A percentile compares a stretch with the other conserved stretches of the same genome.
These are phyloP conservation scores for Phasia obesa DNA, from an alignment of 2,888 invertebrate species.

Conservation along the genomic window DNA sequence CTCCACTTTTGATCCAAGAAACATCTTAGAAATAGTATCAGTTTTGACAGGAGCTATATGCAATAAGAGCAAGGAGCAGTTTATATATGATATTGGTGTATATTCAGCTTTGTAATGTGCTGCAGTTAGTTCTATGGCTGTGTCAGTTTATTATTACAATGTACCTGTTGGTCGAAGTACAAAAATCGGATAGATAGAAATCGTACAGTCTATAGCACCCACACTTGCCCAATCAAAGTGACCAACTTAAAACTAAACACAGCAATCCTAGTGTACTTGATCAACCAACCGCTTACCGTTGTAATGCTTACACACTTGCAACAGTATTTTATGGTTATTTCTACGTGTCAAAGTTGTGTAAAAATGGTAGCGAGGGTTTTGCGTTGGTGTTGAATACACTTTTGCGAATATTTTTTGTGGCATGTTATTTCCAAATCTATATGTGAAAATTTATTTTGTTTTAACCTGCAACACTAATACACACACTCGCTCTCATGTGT, in stretches of 20 bases:
- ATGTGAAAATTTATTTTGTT: constrained; percentile 9
- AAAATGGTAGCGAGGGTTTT: constrained; percentile 21
- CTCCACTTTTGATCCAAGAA: too few relatives aligned
- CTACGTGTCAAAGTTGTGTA: constrained; percentile 38
- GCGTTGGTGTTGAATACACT: constrained; percentile 10
- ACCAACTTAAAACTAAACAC: not conserved
- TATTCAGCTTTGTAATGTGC: too few relatives aligned
- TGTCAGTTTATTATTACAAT: too few relatives aligned
- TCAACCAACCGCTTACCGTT: not conserved
- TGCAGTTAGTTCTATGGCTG: too few relatives aligned
- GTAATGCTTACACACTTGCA: not conserved
- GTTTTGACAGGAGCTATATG: too few relatives aligned
- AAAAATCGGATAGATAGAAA: too few relatives aligned
- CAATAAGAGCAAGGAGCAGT: too few relatives aligned
- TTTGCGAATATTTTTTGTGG: constrained; percentile 9
- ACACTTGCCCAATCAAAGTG: too few relatives aligned
- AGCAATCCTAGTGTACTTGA: not conserved
- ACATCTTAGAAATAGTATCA: too few relatives aligned
- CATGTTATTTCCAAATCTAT: constrained; percentile 2
- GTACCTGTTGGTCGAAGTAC: too few relatives aligned
- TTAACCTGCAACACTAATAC: not conserved
- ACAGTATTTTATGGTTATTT: constrained; percentile 15
- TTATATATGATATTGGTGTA: too few relatives aligned
- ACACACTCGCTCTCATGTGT: not conserved
- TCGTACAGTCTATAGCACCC: too few relatives aligned